Conservation (phyloP, 1,140 invertebrate species). For the Drosophila tsacasi region DNA sequence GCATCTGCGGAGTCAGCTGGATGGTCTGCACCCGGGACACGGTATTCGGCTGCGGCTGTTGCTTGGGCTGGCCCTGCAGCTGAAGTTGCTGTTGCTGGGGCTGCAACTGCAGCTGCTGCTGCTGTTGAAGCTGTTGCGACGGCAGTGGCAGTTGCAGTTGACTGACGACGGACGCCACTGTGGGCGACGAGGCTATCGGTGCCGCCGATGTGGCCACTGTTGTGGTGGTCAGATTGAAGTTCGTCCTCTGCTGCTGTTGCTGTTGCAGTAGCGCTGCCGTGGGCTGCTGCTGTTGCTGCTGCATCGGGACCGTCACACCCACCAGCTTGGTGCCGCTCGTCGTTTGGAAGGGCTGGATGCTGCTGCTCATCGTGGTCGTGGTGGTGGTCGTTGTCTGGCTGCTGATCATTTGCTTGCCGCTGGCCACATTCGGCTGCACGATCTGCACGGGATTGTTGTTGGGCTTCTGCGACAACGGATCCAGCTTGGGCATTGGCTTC, state of each 20-base stretch:
- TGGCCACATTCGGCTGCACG: slow-evolving; percentile 82
- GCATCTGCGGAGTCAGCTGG: slow-evolving; percentile 87
- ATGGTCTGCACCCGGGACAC: slow-evolving; percentile 87
- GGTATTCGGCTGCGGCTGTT: slow-evolving; percentile 64
- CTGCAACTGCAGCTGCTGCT: slow-evolving; percentile 81
- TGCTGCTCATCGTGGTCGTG: slow-evolving; percentile 76
- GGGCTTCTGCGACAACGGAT: slow-evolving; percentile 80
- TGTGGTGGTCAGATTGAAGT: slow-evolving; percentile 47
- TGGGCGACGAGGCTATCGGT: slow-evolving; percentile 9
- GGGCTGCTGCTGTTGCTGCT: slow-evolving; percentile 74
- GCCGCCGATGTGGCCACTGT: slow-evolving; percentile 34
- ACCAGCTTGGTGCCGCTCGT: slow-evolving; percentile 86
- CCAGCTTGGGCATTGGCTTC: slow-evolving; percentile 79
- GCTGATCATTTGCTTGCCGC: slow-evolving; percentile 80
- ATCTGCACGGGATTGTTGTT: slow-evolving; percentile 83
- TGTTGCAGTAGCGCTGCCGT: slow-evolving; percentile 48
- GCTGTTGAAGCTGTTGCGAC: slow-evolving; percentile 42
- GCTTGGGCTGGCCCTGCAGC: slow-evolving; percentile 32
- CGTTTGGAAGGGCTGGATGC: slow-evolving; percentile 82
- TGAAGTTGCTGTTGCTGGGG: slow-evolving; percentile 83
- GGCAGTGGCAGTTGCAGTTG: slow-evolving; percentile 49
- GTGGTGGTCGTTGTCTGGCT: slow-evolving; percentile 64
- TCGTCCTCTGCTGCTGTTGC: slow-evolving; percentile 49
- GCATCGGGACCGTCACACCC: slow-evolving; percentile 84
- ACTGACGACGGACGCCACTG: slow-evolving; percentile 28